phyloP scores from a whole-genome alignment of 2,888 invertebrate genomes.

The Capitulum mitella region DNA sequence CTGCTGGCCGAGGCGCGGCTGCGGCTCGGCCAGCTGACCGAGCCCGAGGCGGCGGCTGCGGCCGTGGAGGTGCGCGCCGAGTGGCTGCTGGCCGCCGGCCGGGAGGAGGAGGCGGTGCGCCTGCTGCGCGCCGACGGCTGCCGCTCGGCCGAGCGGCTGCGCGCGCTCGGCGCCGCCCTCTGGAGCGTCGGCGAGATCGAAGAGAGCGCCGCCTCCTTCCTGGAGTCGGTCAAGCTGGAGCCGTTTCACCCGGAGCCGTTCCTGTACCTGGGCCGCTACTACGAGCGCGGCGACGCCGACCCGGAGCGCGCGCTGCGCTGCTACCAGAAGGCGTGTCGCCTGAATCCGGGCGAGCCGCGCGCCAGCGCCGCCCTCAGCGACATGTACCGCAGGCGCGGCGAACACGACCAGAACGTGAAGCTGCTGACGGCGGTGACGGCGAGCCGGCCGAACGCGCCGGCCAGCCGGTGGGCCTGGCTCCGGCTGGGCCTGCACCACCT shows the following conservation, averaged over 20 bases:
- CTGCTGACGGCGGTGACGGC: constrained; percentile 34
- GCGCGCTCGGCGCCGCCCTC: background rate
- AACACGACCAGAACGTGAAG: constrained; percentile 45
- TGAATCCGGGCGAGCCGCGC: constrained; percentile 59
- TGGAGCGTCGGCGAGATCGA: background rate
- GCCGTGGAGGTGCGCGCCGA: background rate
- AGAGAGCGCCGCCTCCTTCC: constrained; percentile 39
- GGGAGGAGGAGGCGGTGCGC: background rate
- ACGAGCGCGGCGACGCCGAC: constrained; percentile 49
- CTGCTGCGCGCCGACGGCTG: background rate
- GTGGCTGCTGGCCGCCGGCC: background rate
- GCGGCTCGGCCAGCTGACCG: background rate
- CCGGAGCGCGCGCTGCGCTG: constrained; percentile 74
- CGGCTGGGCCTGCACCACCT: constrained; percentile 75
- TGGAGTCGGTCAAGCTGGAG: constrained; percentile 54
- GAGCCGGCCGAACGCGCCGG: constrained; percentile 27
- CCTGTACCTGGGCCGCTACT: constrained; percentile 66
- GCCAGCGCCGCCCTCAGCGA: constrained; percentile 68
- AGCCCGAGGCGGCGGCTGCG: background rate
- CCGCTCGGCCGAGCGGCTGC: background rate
- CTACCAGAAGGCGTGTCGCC: constrained; percentile 70
- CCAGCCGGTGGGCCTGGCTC: constrained; percentile 59
- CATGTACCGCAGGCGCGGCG: constrained; percentile 59
- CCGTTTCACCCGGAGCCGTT: constrained; percentile 67
- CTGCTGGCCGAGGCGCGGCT: constrained; percentile 17